Evolutionary conservation across 2,888 invertebrate species (phyloP), one percentile per base, ranked within the genome.

Genomic region (Rhagonycha lutea): DNA sequence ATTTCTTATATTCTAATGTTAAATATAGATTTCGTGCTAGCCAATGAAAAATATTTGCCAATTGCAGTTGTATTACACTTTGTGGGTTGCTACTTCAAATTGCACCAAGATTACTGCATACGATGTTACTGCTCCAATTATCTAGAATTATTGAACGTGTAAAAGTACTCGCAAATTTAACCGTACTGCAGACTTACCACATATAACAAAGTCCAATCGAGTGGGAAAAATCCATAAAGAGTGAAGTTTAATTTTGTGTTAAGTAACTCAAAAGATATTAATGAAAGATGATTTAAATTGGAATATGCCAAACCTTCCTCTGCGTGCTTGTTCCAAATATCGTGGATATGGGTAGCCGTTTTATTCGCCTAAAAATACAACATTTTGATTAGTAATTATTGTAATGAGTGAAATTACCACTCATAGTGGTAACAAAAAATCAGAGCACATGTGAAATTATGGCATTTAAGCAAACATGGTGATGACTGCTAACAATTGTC

Each of bases 321-420:
- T n/a, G 80, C 79, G 47, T 79, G 73, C 10, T 81, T 79, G 72
- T 81, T 81, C 81, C 81, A 81, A 14, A 81, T 79, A 61, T 80
- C 79, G 61, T 81, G 81, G 18, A 81, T 68, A 62, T 77, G 72
- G 4, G 80, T 81, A 11, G 78, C 76, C 24, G 80, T 80, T 73
- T 76, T 78, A n/a, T 77, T 73, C 2, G 76, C 78, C 80, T 80
- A 18, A 68, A 61, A 80, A 47, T 11, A 32, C 4, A 1, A 12
- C 11, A 12, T 12, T 32, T 12, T 11, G 3, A 0, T 10, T 12
- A 11, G 24, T 4, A 2, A 24, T n/a, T n/a, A n/a, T n/a, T n/a
- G n/a, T n/a, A n/a, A n/a, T n/a, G n/a, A n/a, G n/a, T n/a, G n/a
- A n/a, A n/a, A n/a, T n/a, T n/a, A n/a, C n/a, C n/a, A n/a, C n/a